Conservation (phyloP, 1,140 invertebrate genomes). For the Eurosta solidaginis region DNA sequence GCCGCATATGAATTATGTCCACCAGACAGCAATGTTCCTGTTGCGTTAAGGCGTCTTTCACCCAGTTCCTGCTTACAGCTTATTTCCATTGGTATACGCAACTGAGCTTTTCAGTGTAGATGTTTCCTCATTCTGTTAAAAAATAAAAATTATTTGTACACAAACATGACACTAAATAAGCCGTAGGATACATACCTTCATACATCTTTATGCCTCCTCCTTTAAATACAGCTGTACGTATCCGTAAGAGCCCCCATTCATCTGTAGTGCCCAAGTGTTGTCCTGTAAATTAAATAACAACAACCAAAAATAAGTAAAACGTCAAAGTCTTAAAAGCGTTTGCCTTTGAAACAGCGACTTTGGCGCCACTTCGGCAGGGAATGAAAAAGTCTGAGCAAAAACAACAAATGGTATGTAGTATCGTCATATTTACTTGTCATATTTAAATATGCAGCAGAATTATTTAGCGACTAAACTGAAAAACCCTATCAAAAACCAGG, state of each 20-base stretch:
- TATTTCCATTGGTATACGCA: too few species aligned
- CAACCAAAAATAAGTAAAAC: background rate
- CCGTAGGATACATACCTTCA: conserved; percentile 3
- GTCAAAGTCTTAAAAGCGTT: background rate
- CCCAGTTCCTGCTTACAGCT: too few species aligned
- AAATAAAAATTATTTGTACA: background rate
- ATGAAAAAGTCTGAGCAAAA: background rate
- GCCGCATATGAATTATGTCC: conserved; percentile 16
- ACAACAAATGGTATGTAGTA: too few species aligned
- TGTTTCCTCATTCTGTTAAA: background rate
- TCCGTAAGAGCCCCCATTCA: background rate
- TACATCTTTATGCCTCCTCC: background rate
- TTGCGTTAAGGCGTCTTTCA: background rate
- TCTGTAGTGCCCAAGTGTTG: conserved; percentile 1
- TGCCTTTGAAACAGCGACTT: background rate
- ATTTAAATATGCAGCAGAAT: too few species aligned
- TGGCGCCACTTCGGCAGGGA: background rate
- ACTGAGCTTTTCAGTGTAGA: background rate
- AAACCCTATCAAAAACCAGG: too few species aligned
- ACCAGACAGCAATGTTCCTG: conserved; percentile 1
- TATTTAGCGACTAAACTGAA: too few species aligned
- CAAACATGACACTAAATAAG: conserved; percentile 27
- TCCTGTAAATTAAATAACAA: conserved; percentile 23
- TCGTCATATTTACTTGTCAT: too few species aligned
- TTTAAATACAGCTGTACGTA: background rate